Conservation (phyloP, 2,888 invertebrate species). For the Quadriops clusia region DNA sequence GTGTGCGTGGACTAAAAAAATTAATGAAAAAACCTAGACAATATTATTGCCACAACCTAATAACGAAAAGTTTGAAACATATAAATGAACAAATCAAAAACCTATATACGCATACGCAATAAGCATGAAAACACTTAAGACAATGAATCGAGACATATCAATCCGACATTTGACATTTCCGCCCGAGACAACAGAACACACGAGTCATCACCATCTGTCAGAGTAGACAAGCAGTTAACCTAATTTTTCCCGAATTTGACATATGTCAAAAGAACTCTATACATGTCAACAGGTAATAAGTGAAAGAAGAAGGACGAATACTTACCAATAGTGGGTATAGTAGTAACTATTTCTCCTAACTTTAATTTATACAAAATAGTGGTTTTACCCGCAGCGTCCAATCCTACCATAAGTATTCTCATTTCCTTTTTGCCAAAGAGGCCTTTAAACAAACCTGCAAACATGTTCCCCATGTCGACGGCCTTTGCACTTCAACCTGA, state of each 20-base stretch:
- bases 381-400: slow-evolving; percentile 99
- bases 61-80: too few species aligned
- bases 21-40: too few species aligned
- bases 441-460: slow-evolving; percentile 95
- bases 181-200: too few species aligned
- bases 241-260: background rate
- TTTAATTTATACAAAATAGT: slow-evolving; percentile 99
- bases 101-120: too few species aligned
- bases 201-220: slow-evolving; percentile 4
- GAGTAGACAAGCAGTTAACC: background rate
- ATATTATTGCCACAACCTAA: too few species aligned
- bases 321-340: slow-evolving; percentile 98
- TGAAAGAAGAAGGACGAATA: slow-evolving; percentile 10
- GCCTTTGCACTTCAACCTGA: slow-evolving; percentile 32
- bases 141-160: too few species aligned
- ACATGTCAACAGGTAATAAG: slow-evolving; percentile 3
- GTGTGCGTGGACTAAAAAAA: too few species aligned
- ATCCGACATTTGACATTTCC: too few species aligned
- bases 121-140: too few species aligned
- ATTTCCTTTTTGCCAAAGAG: slow-evolving; percentile 99
- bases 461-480: slow-evolving; percentile 91
- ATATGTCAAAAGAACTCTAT: slow-evolving; percentile 6
- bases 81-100: too few species aligned
- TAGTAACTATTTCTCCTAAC: slow-evolving; percentile 99
- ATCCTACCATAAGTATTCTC: slow-evolving; percentile 99